Conservation (phyloP, 2,797 vertebrate genomes). For the Oreochromis mossambicus region DNA sequence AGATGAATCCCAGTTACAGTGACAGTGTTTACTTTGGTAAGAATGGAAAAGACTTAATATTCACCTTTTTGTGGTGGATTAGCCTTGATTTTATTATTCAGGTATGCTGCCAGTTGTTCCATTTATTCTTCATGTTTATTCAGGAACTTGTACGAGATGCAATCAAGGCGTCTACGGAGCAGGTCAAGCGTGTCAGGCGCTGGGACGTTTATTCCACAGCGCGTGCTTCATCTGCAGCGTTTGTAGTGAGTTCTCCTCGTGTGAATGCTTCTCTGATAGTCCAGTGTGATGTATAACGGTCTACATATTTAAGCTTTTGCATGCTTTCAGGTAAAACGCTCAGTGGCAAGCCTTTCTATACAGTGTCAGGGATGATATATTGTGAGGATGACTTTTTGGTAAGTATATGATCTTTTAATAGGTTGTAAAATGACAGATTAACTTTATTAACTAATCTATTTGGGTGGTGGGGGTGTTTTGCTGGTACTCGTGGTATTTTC, state of each 20-base stretch:
- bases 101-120: not conserved
- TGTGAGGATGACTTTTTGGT: conserved; percentile 71
- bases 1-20: conserved; percentile 30
- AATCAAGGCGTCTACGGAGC: conserved; percentile 11
- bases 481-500: not conserved
- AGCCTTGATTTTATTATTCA: not conserved
- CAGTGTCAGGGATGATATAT: conserved; percentile 56
- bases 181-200: conserved; percentile 78
- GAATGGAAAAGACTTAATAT: not conserved
- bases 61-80: not conserved
- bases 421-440: not conserved
- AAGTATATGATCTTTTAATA: not conserved
- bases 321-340: conserved; percentile 47
- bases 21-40: conserved; percentile 46
- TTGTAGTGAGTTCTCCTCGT: conserved; percentile 66
- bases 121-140: not conserved
- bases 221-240: conserved; percentile 84
- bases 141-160: conserved; percentile 60
- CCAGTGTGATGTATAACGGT: not conserved
- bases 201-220: conserved; percentile 84
- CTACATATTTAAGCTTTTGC: not conserved
- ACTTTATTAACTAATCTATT: not conserved
- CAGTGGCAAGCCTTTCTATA: conserved; percentile 56
- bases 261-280: not conserved
- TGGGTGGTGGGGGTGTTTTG: not conserved